Conservation (phyloP, 2,113 vertebrate species). For the Lepisosteus oculatus region DNA sequence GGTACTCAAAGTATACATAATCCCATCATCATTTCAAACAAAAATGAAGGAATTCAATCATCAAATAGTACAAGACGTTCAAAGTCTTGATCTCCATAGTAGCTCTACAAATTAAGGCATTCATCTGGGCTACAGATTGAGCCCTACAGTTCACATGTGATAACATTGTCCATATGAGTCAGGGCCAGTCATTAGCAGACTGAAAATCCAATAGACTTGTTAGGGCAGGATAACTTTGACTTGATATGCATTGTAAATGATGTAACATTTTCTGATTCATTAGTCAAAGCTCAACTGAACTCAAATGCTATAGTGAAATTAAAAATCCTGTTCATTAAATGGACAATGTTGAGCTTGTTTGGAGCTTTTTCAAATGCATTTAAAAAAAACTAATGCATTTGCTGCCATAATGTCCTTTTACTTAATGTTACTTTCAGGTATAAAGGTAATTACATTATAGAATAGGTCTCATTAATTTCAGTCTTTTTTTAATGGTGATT, state of each 20-base stretch:
- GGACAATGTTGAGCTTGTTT: neutral
- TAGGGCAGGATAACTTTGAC: too few species aligned
- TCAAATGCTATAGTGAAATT: neutral
- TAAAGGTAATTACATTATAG: constrained; percentile 11
- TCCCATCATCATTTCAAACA: too few species aligned
- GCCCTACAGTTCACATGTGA: too few species aligned
- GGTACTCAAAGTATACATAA: too few species aligned
- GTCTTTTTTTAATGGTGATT: constrained; percentile 23
- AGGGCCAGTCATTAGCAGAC: too few species aligned
- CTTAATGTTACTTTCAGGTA: neutral
- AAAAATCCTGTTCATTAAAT: neutral
- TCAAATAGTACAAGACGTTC: too few species aligned
- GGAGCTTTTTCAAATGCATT: neutral
- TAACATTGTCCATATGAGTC: too few species aligned
- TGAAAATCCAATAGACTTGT: too few species aligned
- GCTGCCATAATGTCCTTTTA: constrained; percentile 11
- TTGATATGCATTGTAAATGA: neutral
- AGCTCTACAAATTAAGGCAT: too few species aligned
- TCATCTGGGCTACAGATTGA: too few species aligned
- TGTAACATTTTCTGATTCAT: neutral
- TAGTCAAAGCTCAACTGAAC: neutral
- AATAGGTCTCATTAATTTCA: constrained; percentile 10
- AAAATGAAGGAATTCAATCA: too few species aligned
- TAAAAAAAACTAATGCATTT: constrained; percentile 9
- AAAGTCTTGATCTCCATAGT: too few species aligned